Base-by-base conservation (phyloP, 1,140 invertebrate genomes). In the Branchinecta lindahli region DNA sequence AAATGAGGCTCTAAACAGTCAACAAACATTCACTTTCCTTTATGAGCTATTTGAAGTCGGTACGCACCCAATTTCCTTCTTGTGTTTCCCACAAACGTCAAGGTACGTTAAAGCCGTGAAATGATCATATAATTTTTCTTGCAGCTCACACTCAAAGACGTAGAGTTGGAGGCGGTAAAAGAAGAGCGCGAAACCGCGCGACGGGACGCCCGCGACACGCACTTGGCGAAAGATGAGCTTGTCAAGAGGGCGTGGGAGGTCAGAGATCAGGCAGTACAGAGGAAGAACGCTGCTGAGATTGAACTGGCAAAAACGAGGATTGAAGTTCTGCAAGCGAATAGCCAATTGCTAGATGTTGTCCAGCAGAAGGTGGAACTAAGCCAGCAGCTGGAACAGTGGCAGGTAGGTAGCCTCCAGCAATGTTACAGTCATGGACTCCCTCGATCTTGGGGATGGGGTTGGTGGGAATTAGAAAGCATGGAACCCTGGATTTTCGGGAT, bases 321-420 rank as follows among this genome's bases (percentile, higher is more conserved):
- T 61, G 94, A 97, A 74, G 83, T 95, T 67, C 87, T 94, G 81
- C 91, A 94, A 77, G 88, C 92, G 44, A 94, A 94, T 77, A 91
- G 89, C 75, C 93, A 97, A 78, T 82, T 97, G 66, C 87, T 96
- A 82, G 93, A 96, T 77, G 91, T 92, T 0, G 90, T 97, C 65
- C 88, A 94, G 77, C 93, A 96, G 80, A 96, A 97, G 80, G 87
- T 96, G 61, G 91, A 94, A 77, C 83, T 96, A 1, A 93, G 91
- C 45, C 91, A 96, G 76, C 92, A 96, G 77, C 80, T 96, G 12
- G 93, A 96, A 76, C 92, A 96, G 80, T 97, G 93, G 93, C 90
- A 94, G 88, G 89, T 91, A 75, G 73, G 82, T 66, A 6, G 52
- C 1, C 18, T 61, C 2, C 6, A 61, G 18, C 12, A 61, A 33